Evolutionary conservation across 1,140 invertebrate genomes (phyloP).

Genomic region (Vanessa tameamea): DNA sequence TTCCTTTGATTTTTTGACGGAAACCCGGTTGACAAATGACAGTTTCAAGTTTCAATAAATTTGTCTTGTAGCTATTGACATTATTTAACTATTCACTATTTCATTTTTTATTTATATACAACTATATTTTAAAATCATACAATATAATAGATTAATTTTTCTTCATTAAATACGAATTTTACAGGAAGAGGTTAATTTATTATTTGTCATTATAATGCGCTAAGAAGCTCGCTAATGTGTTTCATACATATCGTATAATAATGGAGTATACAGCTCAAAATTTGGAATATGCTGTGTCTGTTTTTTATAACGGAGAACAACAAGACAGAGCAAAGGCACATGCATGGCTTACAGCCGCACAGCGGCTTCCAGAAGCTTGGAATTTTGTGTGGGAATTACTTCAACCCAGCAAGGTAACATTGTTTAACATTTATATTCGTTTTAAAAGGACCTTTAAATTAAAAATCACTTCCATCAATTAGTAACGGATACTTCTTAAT

Average conservation of each 20-base stretch:
- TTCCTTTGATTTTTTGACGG: neutral
- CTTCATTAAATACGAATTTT: neutral
- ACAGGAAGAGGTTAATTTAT: neutral
- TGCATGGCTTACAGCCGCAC: constrained; percentile 90
- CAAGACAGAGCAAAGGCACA: constrained; percentile 88
- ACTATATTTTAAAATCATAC: neutral
- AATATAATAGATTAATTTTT: neutral
- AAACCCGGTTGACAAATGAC: neutral
- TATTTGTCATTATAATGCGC: constrained; percentile 14
- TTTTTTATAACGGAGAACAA: constrained; percentile 79
- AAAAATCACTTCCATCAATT: no score
- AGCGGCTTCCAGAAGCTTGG: constrained; percentile 92
- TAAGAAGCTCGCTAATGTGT: constrained; percentile 10
- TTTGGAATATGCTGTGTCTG: constrained; percentile 78
- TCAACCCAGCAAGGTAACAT: constrained; percentile 85
- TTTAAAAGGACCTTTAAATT: no score
- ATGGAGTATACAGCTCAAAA: constrained; percentile 78
- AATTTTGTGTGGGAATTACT: constrained; percentile 93
- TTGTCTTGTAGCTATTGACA: constrained; percentile 2
- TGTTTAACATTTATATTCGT: no score
- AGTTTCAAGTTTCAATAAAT: neutral
- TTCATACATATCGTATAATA: constrained; percentile 17
- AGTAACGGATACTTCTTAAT: no score
- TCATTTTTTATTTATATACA: constrained; percentile 2
- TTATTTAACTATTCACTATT: neutral